Evolutionary conservation across 2,797 vertebrate species (phyloP), one percentile per base, ranked within the genome.

Genomic region (Peromyscus eremicus): DNA sequence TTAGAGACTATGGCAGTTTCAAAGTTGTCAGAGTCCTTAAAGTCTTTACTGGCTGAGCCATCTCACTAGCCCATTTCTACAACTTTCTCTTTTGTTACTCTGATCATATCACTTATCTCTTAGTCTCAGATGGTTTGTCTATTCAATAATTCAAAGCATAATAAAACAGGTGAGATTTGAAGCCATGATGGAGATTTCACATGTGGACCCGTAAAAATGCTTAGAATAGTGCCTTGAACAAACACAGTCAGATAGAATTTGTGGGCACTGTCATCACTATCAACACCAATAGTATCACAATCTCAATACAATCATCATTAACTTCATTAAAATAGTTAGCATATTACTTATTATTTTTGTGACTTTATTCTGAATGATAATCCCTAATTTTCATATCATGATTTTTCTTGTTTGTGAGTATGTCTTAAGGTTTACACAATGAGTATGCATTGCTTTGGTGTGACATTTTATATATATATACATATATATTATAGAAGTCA

Each of bases 391-490:
- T 94, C 6, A 43, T 43, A 55, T 43, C 64, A 82, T 29, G 49
- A 3, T 94, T 95, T 75, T 94, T 19, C 57, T 64, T 79, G 14
- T 17, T 94, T 88, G 60, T n/a, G 17, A 92, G 17, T 32, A 71
- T 64, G 34, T 55, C 57, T 77, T 96, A 75, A 81, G 5, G 57
- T 88, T 94, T 91, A 40, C 91, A 25, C 77, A 92, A 46, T n/a
- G 64, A 87, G 68, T 68, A 70, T 29, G 0, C 46, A 84, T 95
- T 95, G 93, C 34, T 87, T 92, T 73, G 55, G n/a, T 43, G 17
- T 73, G 34, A 40, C 25, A 6, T 10, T 34, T 21, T 71, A 70
- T n/a, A 19, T 19, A 70, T 21, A 83, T 64, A 29, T 29, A 62
- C 40, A 37, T 37, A 27, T 32, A 2, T 49, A 32, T 32, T 46